Base-by-base conservation (phyloP, 2,888 invertebrate species). In the Cantharis flavilabris region DNA sequence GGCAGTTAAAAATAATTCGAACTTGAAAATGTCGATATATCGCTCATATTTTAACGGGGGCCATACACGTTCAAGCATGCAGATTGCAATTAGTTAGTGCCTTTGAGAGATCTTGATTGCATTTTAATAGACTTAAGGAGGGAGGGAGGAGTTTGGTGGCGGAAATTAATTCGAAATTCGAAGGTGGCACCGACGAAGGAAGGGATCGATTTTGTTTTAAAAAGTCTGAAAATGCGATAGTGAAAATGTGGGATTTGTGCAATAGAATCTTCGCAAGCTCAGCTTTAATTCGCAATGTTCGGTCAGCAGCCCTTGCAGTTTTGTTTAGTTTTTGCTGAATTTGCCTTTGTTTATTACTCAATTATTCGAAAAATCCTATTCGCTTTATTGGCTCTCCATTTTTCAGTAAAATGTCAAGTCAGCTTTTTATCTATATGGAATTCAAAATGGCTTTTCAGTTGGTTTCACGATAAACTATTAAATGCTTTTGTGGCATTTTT, bases 311-410 rank as follows among this genome's bases (percentile, higher is more conserved):
- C 70, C 72, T 72, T 78, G 79, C 78, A 76, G 76, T 80, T 76
- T 79, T 71, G 81, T 76, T 65, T 74, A 70, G 75, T 80, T 83
- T 82, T 80, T 79, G 82, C 83, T 82, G 83, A 82, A 73, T 81
- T 71, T 69, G 81, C 83, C 79, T 81, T 83, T 82, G 83, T 83
- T 84, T 83, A 83, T 83, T 83, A 80, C 84, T 83, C 82, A 81
- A 82, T 82, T 82, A 82, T 82, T 81, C 81, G 78, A 74, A 80
- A 77, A 79, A 77, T 77, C 76, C 69, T 76, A 76, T 77, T 79
- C 76, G 63, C 79, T 77, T 77, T 80, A 80, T 80, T 80, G 80
- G 81, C 78, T 73, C 74, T 77, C 73, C 75, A 75, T 76, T 79
- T 77, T 79, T 79, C 79, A 75, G 72, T 70, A 67, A 67, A 67